Percentiles rank a stretch among this genome's conserved stretches.
Conservation (phyloP, 2,113 vertebrate species). For the Poeciliopsis prolifica region DNA sequence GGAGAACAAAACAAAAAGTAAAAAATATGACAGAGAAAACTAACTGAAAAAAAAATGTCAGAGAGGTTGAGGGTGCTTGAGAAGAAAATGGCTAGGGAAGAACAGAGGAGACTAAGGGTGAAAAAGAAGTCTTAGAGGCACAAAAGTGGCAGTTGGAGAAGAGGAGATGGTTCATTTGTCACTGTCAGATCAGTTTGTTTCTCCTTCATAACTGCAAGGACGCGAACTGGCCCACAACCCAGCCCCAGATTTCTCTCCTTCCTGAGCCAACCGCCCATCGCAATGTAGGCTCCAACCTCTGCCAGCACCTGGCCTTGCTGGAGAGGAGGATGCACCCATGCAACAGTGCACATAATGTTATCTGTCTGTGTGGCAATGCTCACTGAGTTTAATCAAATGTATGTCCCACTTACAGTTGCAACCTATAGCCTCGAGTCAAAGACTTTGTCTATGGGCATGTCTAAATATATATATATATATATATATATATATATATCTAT, state of each 20-base stretch:
- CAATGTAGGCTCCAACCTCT: slow-evolving; percentile 65
- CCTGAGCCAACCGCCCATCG: slow-evolving; percentile 64
- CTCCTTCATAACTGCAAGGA: slow-evolving; percentile 79
- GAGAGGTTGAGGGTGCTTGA: slow-evolving; percentile 51
- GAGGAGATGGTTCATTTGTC: slow-evolving; percentile 80
- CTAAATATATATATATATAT: slow-evolving; percentile 9
- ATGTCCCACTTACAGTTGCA: slow-evolving; percentile 55
- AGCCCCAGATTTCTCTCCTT: slow-evolving; percentile 42
- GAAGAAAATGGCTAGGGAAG: slow-evolving; percentile 51
- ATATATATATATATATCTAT: too few species aligned
- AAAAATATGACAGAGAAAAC: slow-evolving; percentile 43
- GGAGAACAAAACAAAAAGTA: slow-evolving; percentile 46
- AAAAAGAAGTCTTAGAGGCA: slow-evolving; percentile 60
- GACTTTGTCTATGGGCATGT: slow-evolving; percentile 33
- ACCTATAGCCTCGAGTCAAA: slow-evolving; percentile 65
- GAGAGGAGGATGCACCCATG: slow-evolving; percentile 51
- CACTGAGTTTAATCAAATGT: slow-evolving; percentile 66
- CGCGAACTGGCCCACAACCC: slow-evolving; percentile 61
- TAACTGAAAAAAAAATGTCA: slow-evolving; percentile 39
- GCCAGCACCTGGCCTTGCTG: slow-evolving; percentile 67
- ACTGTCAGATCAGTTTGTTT: slow-evolving; percentile 81
- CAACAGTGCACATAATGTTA: slow-evolving; percentile 52
- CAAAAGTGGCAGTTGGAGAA: slow-evolving; percentile 70
- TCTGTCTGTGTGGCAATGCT: slow-evolving; percentile 68
- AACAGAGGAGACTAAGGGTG: slow-evolving; percentile 30